Evolutionary conservation across 2,113 vertebrate species (phyloP).

Genomic region (Daubentonia madagascariensis): DNA sequence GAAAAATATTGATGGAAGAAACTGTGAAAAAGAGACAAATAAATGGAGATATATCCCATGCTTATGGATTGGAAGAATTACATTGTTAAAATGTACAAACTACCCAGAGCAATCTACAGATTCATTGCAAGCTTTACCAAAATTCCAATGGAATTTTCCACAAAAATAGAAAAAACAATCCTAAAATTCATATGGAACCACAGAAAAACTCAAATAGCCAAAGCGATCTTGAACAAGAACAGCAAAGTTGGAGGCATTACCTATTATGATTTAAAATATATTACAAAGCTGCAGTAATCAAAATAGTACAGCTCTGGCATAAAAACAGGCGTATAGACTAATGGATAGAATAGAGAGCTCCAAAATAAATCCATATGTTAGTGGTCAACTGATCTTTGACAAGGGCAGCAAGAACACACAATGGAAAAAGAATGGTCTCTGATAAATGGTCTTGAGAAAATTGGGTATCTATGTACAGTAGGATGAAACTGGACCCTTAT

Average conservation of each 20-base stretch:
- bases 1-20: neutral
- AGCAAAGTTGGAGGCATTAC: neutral
- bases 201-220: neutral
- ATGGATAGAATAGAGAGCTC: too few relatives aligned
- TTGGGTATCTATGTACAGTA: too few relatives aligned
- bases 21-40: neutral
- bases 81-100: neutral
- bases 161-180: neutral
- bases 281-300: too few relatives aligned
- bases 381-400: too few relatives aligned
- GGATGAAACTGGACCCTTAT: too few relatives aligned
- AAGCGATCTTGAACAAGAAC: neutral
- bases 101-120: neutral
- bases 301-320: too few relatives aligned
- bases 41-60: neutral
- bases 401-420: too few relatives aligned
- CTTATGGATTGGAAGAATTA: neutral
- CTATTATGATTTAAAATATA: neutral
- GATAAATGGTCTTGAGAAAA: too few relatives aligned
- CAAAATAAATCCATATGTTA: too few relatives aligned
- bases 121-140: neutral
- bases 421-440: too few relatives aligned
- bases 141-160: neutral
- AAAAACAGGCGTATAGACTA: too few relatives aligned
- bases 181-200: neutral